A percentile compares a stretch with the other conserved stretches of the same genome.
These are phyloP conservation scores for Acestrorhynchus altus DNA, from an alignment of 2,797 vertebrate species.

Conservation along the genomic window DNA sequence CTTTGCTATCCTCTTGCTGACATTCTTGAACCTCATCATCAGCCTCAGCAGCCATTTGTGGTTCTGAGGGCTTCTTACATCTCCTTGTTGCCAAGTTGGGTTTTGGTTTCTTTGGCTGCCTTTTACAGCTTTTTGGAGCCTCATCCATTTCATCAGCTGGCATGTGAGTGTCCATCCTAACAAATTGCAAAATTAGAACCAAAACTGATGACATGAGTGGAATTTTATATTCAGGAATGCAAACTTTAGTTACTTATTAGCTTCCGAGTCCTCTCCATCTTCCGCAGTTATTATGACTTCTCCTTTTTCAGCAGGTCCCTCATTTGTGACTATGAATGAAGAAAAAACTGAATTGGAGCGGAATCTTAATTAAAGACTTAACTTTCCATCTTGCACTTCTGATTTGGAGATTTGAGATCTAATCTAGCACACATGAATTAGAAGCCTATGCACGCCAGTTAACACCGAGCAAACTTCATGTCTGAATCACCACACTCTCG, in stretches of 20 bases:
- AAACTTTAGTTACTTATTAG: neutral
- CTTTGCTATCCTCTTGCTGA: slow-evolving; percentile 16
- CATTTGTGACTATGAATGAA: neutral
- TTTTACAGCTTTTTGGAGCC: slow-evolving; percentile 14
- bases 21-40: neutral
- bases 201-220: neutral
- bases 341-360: neutral
- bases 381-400: no score
- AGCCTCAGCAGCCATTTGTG: slow-evolving; percentile 16
- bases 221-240: neutral
- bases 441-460: no score
- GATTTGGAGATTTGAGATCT: no score
- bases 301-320: slow-evolving; percentile 12
- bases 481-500: no score
- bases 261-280: neutral
- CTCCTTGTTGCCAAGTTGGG: slow-evolving; percentile 36
- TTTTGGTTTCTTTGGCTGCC: slow-evolving; percentile 21
- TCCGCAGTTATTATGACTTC: neutral
- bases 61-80: slow-evolving; percentile 11
- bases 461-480: no score
- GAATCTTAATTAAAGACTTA: no score
- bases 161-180: neutral
- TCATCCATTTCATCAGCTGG: slow-evolving; percentile 25
- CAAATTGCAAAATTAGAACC: neutral
- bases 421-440: no score